Percentiles rank a stretch among this genome's conserved stretches.
Conservation (phyloP, 2,113 vertebrate genomes). For the Macroglossus sobrinus region DNA sequence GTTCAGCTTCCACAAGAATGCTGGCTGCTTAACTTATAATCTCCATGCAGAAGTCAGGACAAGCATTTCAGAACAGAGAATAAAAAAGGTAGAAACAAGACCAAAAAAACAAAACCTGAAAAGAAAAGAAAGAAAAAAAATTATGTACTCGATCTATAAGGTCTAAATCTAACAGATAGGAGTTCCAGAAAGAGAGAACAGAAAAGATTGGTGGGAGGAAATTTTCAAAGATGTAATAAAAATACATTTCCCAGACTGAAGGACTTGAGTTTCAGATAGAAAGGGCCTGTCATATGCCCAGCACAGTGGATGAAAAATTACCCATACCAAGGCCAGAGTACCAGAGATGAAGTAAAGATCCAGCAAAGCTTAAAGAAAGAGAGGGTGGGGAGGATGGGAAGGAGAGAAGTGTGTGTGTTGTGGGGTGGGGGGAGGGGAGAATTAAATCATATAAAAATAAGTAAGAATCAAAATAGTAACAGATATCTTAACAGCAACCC, state of each 20-base stretch:
- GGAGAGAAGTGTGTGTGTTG: no score
- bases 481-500: background rate
- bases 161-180: background rate
- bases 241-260: constrained; percentile 7
- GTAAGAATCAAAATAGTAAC: background rate
- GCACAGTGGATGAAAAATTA: background rate
- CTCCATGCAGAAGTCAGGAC: background rate
- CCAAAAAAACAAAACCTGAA: background rate
- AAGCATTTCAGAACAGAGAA: background rate
- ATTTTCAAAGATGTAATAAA: constrained; percentile 17
- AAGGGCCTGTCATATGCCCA: background rate
- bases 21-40: background rate
- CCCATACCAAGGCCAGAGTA: background rate
- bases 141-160: background rate
- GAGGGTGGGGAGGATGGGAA: rapidly evolving
- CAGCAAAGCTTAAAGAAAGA: background rate
- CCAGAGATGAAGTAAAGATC: background rate
- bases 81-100: background rate
- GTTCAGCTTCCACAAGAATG: background rate
- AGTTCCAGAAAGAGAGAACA: background rate
- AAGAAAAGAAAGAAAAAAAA: background rate
- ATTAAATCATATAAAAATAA: background rate
- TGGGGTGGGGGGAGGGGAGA: background rate
- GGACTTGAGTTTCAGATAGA: background rate
- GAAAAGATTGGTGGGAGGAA: background rate